phyloP scores from a whole-genome alignment of 2,113 vertebrate genomes.

The Xyliphius kryptos region DNA sequence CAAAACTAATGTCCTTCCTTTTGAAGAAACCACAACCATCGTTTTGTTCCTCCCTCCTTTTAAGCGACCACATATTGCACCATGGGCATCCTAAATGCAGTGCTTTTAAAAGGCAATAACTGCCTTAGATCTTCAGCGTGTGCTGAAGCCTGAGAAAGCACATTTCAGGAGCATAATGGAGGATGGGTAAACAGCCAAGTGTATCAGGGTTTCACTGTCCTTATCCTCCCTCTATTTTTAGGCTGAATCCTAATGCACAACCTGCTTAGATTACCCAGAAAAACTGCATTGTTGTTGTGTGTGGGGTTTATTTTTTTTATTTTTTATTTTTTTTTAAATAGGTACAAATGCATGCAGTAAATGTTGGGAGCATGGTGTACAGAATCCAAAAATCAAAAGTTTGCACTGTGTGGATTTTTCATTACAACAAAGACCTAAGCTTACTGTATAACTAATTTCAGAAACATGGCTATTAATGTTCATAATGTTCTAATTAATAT shows the following conservation, averaged over 20 bases:
- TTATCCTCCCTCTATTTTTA: conserved; percentile 12
- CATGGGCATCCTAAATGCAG: conserved; percentile 21
- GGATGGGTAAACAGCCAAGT: neutral
- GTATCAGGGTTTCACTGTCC: conserved; percentile 1
- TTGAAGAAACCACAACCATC: conserved; percentile 24
- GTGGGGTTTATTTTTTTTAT: too few species aligned
- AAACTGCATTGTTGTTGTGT: neutral
- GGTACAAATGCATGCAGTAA: neutral
- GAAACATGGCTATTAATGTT: too few species aligned
- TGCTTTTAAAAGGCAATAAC: conserved; percentile 8
- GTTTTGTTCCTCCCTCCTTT: conserved; percentile 34
- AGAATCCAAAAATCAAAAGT: too few species aligned
- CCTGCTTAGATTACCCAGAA: conserved; percentile 11
- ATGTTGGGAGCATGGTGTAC: neutral
- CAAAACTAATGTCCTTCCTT: conserved; percentile 27
- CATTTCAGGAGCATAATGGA: conserved; percentile 6
- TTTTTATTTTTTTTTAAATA: too few species aligned
- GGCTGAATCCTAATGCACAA: neutral
- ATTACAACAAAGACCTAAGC: too few species aligned
- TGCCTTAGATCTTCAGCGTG: conserved; percentile 4
- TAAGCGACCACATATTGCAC: conserved; percentile 26
- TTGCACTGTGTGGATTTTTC: too few species aligned
- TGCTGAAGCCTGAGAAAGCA: neutral
- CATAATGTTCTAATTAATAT: too few species aligned
- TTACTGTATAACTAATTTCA: too few species aligned